phyloP scores from a whole-genome alignment of 2,797 vertebrate genomes.

The Pangasius djambal region DNA sequence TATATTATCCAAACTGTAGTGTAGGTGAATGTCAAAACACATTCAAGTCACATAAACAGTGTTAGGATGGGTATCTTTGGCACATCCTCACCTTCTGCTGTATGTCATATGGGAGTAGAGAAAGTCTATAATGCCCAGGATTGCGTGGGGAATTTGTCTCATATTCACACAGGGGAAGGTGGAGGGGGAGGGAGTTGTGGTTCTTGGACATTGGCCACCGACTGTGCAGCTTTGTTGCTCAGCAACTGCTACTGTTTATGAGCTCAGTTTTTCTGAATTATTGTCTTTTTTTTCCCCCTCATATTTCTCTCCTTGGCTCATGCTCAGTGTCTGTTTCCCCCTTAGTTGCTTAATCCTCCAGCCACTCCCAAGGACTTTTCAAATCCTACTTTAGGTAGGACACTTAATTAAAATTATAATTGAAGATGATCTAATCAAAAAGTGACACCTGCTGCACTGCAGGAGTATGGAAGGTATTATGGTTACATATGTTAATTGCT shows the following conservation, averaged over 20 bases:
- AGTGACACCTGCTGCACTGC: conserved; percentile 84
- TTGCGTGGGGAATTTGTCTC: conserved; percentile 37
- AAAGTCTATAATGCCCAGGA: conserved; percentile 30
- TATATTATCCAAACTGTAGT: conserved; percentile 47
- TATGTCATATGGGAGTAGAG: conserved; percentile 34
- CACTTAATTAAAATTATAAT: conserved; percentile 92
- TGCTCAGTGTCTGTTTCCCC: conserved; percentile 44
- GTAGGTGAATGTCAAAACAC: conserved; percentile 49
- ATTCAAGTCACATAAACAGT: conserved; percentile 36
- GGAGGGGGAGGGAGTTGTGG: conserved; percentile 27
- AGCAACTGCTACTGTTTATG: conserved; percentile 55
- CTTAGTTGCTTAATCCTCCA: conserved; percentile 61
- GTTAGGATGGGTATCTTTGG: conserved; percentile 21
- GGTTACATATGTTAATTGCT: conserved; percentile 65
- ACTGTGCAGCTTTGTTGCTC: conserved; percentile 54
- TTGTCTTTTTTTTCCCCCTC: conserved; percentile 7
- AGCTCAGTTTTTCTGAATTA: conserved; percentile 52
- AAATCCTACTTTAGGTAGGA: conserved; percentile 70
- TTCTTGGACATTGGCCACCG: conserved; percentile 52
- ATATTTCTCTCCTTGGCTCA: conserved; percentile 40
- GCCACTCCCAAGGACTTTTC: conserved; percentile 59
- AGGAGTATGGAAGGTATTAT: conserved; percentile 75
- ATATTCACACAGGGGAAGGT: conserved; percentile 28
- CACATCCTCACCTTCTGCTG: conserved; percentile 31
- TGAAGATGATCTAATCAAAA: conserved; percentile 91